Evolutionary conservation across 2,113 vertebrate genomes (phyloP).

Genomic region (Mormyrus lacerda): DNA sequence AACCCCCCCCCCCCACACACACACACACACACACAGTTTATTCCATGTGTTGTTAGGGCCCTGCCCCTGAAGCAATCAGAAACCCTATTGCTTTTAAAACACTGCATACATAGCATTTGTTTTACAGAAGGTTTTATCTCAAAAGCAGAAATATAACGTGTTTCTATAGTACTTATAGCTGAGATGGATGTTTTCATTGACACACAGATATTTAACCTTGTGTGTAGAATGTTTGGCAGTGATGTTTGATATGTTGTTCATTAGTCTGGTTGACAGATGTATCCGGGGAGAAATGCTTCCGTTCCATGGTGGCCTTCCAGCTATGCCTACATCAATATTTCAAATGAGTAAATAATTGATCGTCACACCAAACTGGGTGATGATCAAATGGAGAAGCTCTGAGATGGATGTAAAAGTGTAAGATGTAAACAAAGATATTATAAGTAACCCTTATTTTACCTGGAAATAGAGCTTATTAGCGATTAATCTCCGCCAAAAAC

Average conservation of each 20-base stretch:
- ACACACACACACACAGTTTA: neutral
- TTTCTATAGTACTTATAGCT: neutral
- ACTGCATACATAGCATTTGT: neutral
- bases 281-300: constrained; percentile 44
- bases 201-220: constrained; percentile 21
- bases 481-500: neutral
- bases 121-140: neutral
- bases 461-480: constrained; percentile 32
- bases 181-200: constrained; percentile 22
- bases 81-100: neutral
- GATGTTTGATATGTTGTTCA: constrained; percentile 26
- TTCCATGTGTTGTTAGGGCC: neutral
- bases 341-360: constrained; percentile 65
- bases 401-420: constrained; percentile 53
- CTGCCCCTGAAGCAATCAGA: neutral
- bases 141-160: neutral
- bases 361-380: constrained; percentile 58
- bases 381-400: constrained; percentile 58
- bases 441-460: constrained; percentile 43
- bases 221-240: neutral
- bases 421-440: constrained; percentile 61
- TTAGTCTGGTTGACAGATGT: constrained; percentile 36
- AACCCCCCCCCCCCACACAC: neutral
- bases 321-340: constrained; percentile 57
- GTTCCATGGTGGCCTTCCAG: constrained; percentile 41